Conservation (phyloP, 1,140 invertebrate genomes). For the Hetaerina americana region DNA sequence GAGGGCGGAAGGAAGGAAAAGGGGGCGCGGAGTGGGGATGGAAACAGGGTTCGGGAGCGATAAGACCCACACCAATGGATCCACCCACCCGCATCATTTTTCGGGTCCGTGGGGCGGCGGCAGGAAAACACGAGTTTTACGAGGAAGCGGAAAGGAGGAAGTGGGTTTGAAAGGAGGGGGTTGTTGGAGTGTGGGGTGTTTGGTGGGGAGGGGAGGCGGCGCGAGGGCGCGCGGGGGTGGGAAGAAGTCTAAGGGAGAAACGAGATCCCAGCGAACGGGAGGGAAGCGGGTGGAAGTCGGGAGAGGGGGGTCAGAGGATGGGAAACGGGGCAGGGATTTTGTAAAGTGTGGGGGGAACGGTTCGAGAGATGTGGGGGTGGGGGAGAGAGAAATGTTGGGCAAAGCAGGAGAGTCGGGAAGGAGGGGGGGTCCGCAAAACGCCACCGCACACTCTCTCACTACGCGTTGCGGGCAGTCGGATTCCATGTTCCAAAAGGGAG, state of each 20-base stretch:
- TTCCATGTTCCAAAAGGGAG: neutral
- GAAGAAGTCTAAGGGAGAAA: too few relatives aligned
- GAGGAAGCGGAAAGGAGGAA: neutral
- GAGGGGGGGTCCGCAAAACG: neutral
- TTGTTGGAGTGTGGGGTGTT: neutral
- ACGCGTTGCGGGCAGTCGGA: neutral
- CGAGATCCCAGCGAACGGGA: too few relatives aligned
- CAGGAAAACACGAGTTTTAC: neutral
- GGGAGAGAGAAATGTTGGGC: too few relatives aligned
- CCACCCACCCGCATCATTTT: neutral
- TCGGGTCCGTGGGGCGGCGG: neutral
- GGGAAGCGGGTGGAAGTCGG: too few relatives aligned
- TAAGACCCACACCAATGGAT: neutral
- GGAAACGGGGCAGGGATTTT: too few relatives aligned
- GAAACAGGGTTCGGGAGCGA: neutral
- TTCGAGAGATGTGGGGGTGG: too few relatives aligned
- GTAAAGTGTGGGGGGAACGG: too few relatives aligned
- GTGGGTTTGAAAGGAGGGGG: neutral
- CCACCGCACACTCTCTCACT: neutral
- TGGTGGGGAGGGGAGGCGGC: neutral
- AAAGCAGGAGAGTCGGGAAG: neutral
- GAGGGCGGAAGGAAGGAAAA: neutral
- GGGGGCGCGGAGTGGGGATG: neutral
- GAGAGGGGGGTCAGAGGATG: too few relatives aligned
- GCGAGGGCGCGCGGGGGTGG: neutral